Conservation (phyloP, 2,113 vertebrate species). For the Lampris incognitus region DNA sequence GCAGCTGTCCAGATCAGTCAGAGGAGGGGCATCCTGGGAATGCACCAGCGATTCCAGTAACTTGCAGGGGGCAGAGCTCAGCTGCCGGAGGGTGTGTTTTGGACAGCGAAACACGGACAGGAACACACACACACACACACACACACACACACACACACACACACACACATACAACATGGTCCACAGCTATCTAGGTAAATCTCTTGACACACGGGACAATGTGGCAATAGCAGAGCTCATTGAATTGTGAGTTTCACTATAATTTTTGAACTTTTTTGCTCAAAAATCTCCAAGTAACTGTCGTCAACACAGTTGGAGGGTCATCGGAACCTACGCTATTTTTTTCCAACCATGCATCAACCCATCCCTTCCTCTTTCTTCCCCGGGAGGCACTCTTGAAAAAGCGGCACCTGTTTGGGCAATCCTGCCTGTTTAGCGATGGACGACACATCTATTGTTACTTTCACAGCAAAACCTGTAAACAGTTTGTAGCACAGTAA, state of each 20-base stretch:
- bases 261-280: neutral
- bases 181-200: constrained; percentile 19
- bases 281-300: constrained; percentile 2
- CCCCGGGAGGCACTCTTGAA: no score
- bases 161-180: neutral
- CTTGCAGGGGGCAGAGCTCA: constrained; percentile 59
- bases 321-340: constrained; percentile 14
- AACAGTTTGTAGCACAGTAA: no score
- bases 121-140: constrained; percentile 14
- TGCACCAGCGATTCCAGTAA: constrained; percentile 73
- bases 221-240: constrained; percentile 20
- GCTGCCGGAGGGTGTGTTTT: constrained; percentile 52
- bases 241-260: neutral
- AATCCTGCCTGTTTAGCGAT: no score
- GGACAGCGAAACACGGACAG: constrained; percentile 26
- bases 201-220: neutral
- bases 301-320: constrained; percentile 21
- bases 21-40: constrained; percentile 68
- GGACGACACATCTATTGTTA: no score
- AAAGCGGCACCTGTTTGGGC: no score
- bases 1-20: constrained; percentile 83
- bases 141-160: neutral
- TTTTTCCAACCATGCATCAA: constrained; percentile 7
- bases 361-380: no score
- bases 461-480: no score